A percentile compares a stretch with the other conserved stretches of the same genome.
Conservation (phyloP, 2,888 invertebrate species). For the Cryptosula pallasiana region DNA sequence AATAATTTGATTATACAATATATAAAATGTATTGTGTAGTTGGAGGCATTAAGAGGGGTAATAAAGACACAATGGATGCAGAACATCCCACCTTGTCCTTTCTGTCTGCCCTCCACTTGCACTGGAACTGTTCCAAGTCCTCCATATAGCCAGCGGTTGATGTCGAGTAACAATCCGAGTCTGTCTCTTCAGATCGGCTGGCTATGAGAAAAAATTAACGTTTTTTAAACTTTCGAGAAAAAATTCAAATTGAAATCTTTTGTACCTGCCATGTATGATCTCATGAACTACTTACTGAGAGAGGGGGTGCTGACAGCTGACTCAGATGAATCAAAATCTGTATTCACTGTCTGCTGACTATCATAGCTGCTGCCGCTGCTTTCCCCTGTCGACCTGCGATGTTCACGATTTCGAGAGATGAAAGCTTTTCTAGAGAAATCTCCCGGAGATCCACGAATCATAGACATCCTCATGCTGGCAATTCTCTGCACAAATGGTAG, state of each 20-base stretch:
- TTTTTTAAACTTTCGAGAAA: too few species aligned
- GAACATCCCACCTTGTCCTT: not conserved
- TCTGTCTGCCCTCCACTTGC: not conserved
- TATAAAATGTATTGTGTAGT: too few species aligned
- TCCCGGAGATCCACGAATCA: not conserved
- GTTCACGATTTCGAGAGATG: not conserved
- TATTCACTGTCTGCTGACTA: not conserved
- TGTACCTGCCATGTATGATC: too few species aligned
- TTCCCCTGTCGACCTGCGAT: not conserved
- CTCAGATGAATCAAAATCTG: too few species aligned
- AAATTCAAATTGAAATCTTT: too few species aligned
- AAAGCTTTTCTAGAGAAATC: not conserved
- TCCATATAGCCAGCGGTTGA: not conserved
- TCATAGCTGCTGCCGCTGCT: not conserved
- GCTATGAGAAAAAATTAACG: not conserved
- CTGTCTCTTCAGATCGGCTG: not conserved
- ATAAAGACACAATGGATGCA: too few species aligned
- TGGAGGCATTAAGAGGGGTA: too few species aligned
- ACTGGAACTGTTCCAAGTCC: not conserved
- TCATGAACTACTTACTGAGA: too few species aligned
- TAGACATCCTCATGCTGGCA: not conserved
- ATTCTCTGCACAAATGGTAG: conserved; percentile 4
- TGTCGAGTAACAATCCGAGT: not conserved
- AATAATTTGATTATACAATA: too few species aligned
- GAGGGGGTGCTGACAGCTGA: too few species aligned